A percentile compares a stretch with the other conserved stretches of the same genome.
phyloP scores from a whole-genome alignment of 2,113 vertebrate species.

The Holacanthus passer region DNA sequence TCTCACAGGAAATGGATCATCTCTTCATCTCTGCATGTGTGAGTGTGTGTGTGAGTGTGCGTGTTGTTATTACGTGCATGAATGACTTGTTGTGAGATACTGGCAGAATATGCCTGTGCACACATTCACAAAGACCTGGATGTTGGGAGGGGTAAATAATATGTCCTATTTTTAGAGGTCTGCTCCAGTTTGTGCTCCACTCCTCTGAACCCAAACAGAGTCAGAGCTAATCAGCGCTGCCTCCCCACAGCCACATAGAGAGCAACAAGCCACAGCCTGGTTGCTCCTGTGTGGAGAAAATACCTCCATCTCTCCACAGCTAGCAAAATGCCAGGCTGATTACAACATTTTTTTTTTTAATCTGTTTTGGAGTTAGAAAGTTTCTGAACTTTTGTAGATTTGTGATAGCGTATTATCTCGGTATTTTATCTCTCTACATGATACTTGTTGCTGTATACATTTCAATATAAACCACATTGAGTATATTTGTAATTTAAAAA shows the following conservation, averaged over 20 bases:
- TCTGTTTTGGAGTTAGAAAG: not conserved
- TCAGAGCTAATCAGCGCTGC: conserved; percentile 60
- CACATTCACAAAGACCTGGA: conserved; percentile 56
- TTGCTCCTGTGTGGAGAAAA: conserved; percentile 20
- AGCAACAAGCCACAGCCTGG: conserved; percentile 3
- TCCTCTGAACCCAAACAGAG: conserved; percentile 65
- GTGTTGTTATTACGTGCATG: conserved; percentile 28
- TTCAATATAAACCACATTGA: not conserved
- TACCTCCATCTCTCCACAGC: conserved; percentile 3
- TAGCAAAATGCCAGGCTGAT: not conserved
- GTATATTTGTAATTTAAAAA: no score
- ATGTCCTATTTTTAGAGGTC: conserved; percentile 69
- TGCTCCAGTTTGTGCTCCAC: conserved; percentile 70
- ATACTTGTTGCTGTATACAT: not conserved
- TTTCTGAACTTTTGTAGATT: not conserved
- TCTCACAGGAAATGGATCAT: conserved; percentile 43
- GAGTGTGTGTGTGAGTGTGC: not conserved
- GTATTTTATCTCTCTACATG: not conserved
- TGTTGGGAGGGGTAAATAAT: conserved; percentile 63
- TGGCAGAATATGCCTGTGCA: conserved; percentile 26
- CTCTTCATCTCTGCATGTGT: conserved; percentile 4
- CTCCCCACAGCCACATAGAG: conserved; percentile 18
- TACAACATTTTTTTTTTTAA: not conserved
- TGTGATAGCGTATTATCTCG: not conserved
- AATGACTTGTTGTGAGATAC: conserved; percentile 42